Evolutionary conservation across 2,113 vertebrate genomes (phyloP), one percentile per base, ranked within the genome.

Genomic region (Melanerpes aurifrons): DNA sequence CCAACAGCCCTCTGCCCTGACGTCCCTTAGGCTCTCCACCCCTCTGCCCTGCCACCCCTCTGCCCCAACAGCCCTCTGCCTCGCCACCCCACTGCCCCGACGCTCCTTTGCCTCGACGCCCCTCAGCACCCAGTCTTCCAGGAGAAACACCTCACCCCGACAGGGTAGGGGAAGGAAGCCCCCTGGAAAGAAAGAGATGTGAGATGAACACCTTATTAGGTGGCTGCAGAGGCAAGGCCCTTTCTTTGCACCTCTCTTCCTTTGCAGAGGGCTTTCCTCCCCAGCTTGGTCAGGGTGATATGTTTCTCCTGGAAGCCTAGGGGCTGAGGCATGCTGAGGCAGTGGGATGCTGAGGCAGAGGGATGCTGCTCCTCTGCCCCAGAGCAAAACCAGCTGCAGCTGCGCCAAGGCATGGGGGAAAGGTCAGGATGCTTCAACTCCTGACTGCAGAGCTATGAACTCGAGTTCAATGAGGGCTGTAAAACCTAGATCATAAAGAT

Each of bases 401-500:
- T 37, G 2, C 0, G 24, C 35, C 25, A 31, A 71, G 68, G n/a
- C 25, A 29, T 0, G 5, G 43, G 68, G 53, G 11, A 71, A 67
- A 32, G 20, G 29, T 48, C 40, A 28, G 61, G 37, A 67, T 28
- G 82, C 25, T 54, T 83, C 14, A 1, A 24, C 10, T 62, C 31
- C 28, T 2, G 2, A 15, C 56, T 4, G 45, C 76, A 54, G 45
- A 13, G 20, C 69, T 2, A 0, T 15, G 32, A 84, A 24, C 0
- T 4, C 1, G 2, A 11, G 13, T 59, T 17, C 43, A 47, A 21
- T 0, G 47, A 54, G 58, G 3, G 15, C 17, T 26, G n/a, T 13
- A 62, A 77, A 91, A 76, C 6, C 28, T 26, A 4, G 78, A 21
- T 35, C 35, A 35, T 35, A 35, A 35, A 35, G 35, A 35, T 35